Evolutionary conservation across 1,140 invertebrate species (phyloP), one percentile per base, ranked within the genome.

Genomic region (Pteromalus puparum): DNA sequence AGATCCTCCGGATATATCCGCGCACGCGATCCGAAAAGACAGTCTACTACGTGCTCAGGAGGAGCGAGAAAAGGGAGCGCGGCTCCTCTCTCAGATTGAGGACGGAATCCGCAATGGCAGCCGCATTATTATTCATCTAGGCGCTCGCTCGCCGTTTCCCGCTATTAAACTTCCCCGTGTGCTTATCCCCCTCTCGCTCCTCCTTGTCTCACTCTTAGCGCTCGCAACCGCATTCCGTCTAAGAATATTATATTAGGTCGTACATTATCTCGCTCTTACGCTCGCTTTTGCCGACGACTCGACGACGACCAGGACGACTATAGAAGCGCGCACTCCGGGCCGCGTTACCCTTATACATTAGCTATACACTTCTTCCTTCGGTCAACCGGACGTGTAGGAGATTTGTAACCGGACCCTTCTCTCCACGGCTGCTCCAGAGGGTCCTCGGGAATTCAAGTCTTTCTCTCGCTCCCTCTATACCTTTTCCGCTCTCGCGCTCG

Each of bases 191-290:
- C 78, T 48, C n/a, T 48, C 76, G 68, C 70, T 42, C n/a, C 65
- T 42, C 68, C 28, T 70, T 48, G 38, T 70, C 65, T 67, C 79
- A 65, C 74, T n/a, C n/a, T 74, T 13, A 26, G 61, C 28, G 18
- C 75, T 34, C 5, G 67, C 48, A 86, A 86, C 86, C 86, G 65
- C 87, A 89, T 89, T 89, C 85, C 83, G 81, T 88, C 88, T 84
- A 85, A 85, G 87, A 89, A 89, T 89, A 89, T 88, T 87, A 89
- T 87, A 87, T 89, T 82, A 87, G 87, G 82, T 86, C 86, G 84
- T 88, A 87, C 85, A 87, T 89, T 88, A 89, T 88, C 72, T 85
- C 24, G 48, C 48, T 24, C 77, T 80, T 28, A 68, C 65, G 65
- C 46, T 30, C 42, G 15, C 26, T 28, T 21, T 68, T 26, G 18